phyloP scores from a whole-genome alignment of 2,113 vertebrate species.

The Addax nasomaculatus region DNA sequence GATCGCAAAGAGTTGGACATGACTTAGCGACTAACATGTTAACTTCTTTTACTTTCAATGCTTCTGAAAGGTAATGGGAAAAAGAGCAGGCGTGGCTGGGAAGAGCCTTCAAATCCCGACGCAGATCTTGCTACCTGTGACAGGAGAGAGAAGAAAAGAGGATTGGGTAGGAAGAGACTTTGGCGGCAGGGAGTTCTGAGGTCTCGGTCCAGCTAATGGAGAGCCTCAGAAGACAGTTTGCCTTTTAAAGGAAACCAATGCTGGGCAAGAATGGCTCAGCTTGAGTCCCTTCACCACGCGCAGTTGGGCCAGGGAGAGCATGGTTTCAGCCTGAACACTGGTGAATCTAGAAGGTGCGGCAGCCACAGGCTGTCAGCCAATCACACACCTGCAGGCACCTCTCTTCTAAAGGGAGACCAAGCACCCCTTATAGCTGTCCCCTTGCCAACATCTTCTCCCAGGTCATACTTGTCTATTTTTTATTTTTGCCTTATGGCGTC shows the following conservation, averaged over 20 bases:
- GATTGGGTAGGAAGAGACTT: not conserved
- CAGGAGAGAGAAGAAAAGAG: not conserved
- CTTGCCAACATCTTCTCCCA: not conserved
- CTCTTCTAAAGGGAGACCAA: not conserved
- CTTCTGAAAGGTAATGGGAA: not conserved
- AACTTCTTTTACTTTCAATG: not conserved
- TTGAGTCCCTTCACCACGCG: not conserved
- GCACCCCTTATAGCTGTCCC: not conserved
- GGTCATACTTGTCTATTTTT: not conserved
- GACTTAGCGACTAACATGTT: not conserved
- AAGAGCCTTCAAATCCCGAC: not conserved
- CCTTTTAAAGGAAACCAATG: not conserved
- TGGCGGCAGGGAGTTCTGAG: not conserved
- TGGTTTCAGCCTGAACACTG: not conserved
- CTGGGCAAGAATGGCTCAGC: not conserved
- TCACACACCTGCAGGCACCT: not conserved
- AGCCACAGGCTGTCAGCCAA: not conserved
- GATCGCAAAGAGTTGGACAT: not conserved
- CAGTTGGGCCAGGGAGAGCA: no score
- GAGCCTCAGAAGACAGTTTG: not conserved
- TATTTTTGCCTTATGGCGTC: not conserved
- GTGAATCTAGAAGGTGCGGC: not conserved
- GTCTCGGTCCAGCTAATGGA: not conserved
- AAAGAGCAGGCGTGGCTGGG: not conserved
- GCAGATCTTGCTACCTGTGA: not conserved